Evolutionary conservation across 2,888 invertebrate genomes (phyloP), one percentile per base, ranked within the genome.

Genomic region (Oscheius sp.): DNA sequence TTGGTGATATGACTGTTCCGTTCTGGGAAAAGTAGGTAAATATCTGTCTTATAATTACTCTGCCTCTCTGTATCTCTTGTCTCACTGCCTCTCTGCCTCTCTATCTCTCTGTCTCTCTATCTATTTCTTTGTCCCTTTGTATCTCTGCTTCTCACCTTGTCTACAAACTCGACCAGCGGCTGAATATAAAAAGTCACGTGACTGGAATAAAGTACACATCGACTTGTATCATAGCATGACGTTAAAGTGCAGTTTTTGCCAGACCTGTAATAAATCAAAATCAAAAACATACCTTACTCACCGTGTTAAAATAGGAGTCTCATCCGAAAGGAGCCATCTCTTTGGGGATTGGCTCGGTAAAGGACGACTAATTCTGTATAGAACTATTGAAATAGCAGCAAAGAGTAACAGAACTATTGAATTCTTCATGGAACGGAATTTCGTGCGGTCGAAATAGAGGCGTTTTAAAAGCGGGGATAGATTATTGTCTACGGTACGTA

Each of bases 151-250:
- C 21, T 21, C 63, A 73, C 73, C 57, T 73, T 37, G 33, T 65
- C 55, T 13, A 55, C 35, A 37, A 73, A 48, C 2, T 62, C 73
- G 21, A 65, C 35, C 4, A 73, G 32, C 7, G 73, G 73, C 32
- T 73, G 63, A 29, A 73, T 37, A 48, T 55, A 65, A n/a, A 73
- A 35, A n/a, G 53, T 63, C 11, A 73, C 29, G n/a, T 63, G 42
- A n/a, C 13, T 57, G 9, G 57, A 63, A 21, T 73, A 65, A 9
- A 55, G 29, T 29, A 63, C 50, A 51, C 73, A 73, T 7, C 73
- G 73, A 33, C 59, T 48, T 50, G 59, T 50, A 53, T 73, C 73
- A 10, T 50, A 53, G 63, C 73, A 73, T 11, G 73, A 73, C 7
- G 42, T 53, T 32, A 73, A 65, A 9, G 63, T 73, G 51, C 73